Percentiles rank a stretch among this genome's conserved stretches.
These are phyloP conservation scores for Leucoraja ocellata DNA, from an alignment of 2,797 vertebrate genomes.

Conservation along the genomic window DNA sequence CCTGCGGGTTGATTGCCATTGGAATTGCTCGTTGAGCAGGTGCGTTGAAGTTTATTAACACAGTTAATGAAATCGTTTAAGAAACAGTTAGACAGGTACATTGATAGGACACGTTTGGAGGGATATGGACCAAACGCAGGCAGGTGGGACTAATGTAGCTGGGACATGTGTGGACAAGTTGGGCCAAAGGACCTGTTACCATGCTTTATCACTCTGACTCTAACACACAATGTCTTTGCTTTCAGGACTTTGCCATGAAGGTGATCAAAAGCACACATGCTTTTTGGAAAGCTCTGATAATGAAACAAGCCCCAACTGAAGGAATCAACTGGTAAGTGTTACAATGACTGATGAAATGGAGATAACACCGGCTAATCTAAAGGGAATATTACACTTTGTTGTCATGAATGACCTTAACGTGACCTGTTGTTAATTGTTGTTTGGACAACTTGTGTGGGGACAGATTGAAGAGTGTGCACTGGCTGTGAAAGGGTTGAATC, in stretches of 20 bases:
- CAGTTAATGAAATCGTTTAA: too few species aligned
- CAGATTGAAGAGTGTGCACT: not conserved
- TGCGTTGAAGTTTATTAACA: not conserved
- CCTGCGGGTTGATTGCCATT: not conserved
- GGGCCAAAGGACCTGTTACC: too few species aligned
- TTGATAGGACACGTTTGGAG: too few species aligned
- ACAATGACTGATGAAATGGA: not conserved
- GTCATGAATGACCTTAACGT: not conserved
- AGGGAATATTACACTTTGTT: not conserved
- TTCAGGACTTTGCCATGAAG: constrained; percentile 76
- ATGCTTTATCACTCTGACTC: too few species aligned
- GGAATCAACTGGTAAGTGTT: constrained; percentile 74
- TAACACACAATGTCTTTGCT: constrained; percentile 28
- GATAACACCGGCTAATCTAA: not conserved
- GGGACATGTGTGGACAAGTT: too few species aligned
- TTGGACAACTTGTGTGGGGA: not conserved
- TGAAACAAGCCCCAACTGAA: constrained; percentile 62
- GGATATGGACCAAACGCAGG: too few species aligned
- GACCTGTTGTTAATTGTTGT: not conserved
- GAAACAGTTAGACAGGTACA: too few species aligned
- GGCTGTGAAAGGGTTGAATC: not conserved
- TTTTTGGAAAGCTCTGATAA: constrained; percentile 79
- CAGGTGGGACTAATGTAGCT: too few species aligned
- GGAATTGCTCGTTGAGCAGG: not conserved
- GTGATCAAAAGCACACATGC: constrained; percentile 75